Evolutionary conservation across 2,797 vertebrate species (phyloP), one percentile per base, ranked within the genome.

Genomic region (Novumbra hubbsi): DNA sequence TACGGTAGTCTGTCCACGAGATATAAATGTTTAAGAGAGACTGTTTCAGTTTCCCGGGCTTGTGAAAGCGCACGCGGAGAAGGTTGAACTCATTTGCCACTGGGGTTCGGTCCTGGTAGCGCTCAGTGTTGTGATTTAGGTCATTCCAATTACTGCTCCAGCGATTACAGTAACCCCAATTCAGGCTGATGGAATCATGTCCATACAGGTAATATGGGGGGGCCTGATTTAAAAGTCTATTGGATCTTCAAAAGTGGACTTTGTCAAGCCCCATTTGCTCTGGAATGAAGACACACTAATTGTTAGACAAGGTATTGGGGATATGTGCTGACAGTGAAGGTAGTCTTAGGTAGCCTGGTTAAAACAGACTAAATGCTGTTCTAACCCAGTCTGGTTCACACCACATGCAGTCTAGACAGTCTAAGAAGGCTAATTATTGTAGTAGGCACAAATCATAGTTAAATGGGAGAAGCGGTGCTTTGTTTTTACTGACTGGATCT

Each of bases 111-210:
- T 5, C 65, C 12, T 7, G 78, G n/a, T 32, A 48, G 72, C 30
- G 14, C 11, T 65, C 55, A 27, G 21, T 48, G 21, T 60, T 1
- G n/a, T 64, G 81, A 90, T 89, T 86, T 86, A 83, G 85, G 90
- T 86, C 82, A 86, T 70, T 79, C 81, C 83, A 87, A 87, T 87
- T 80, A 84, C 71, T 72, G 68, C 65, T 55, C 67, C 77, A 34
- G 81, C 65, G 84, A 88, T 89, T 83, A 87, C 79, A 86, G 81
- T 78, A 65, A 74, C 80, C 76, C 79, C 81, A 86, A 79, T 85
- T 78, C 80, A 86, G 69, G 65, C 55, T 24, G 70, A 80, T 5
- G 9, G 63, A 73, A 66, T 70, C 68, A 70, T 80, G 70, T 65
- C 52, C 64, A 21, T 7, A 21, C 16, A 24, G 52, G 62, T 73